Evolutionary conservation across 1,140 invertebrate species (phyloP), one percentile per base, ranked within the genome.

Genomic region (Philopotamus ludificatus): DNA sequence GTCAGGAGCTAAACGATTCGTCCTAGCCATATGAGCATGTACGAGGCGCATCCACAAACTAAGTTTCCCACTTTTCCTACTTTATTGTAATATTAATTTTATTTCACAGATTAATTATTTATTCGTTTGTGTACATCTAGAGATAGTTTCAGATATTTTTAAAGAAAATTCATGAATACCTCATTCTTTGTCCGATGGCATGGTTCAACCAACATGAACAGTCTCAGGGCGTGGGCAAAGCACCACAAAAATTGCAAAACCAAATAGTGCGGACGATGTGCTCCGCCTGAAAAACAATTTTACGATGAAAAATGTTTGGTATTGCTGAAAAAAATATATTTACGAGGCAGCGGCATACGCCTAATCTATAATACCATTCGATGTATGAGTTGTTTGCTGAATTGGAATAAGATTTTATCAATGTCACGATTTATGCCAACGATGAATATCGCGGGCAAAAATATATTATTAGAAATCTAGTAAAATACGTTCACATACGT

Each of bases 131-230:
- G 42, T 60, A 61, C 15, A 58, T 42, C 16, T 60, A 22, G 54
- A 54, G 16, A 54, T 59, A 66, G 12, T 22, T 47, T 42, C 23
- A 54, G 51, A 60, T 41, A 34, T 39, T 21, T 65, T 16, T 50
- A 62, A n/a, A n/a, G n/a, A n/a, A 22, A 22, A n/a, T n/a, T n/a
- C n/a, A n/a, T n/a, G n/a, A n/a, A 39, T 70, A 86, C 85, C 79
- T 86, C 81, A 10, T 68, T 72, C 10, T 82, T 79, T 1, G 84
- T 80, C 34, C 80, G 74, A 70, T 88, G 85, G 63, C 86, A 86
- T 0, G 87, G 87, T 69, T 89, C 87, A 0, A 89, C 86, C 8
- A 89, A 76, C 23, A 88, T 78, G 0, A 88, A 72, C 71, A 89
- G 75, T 12, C 87, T 77, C 22, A 83, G 70, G 12, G 83, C 70